Base-by-base conservation (phyloP, 2,888 invertebrate species). In the Pelosia muscerda region DNA sequence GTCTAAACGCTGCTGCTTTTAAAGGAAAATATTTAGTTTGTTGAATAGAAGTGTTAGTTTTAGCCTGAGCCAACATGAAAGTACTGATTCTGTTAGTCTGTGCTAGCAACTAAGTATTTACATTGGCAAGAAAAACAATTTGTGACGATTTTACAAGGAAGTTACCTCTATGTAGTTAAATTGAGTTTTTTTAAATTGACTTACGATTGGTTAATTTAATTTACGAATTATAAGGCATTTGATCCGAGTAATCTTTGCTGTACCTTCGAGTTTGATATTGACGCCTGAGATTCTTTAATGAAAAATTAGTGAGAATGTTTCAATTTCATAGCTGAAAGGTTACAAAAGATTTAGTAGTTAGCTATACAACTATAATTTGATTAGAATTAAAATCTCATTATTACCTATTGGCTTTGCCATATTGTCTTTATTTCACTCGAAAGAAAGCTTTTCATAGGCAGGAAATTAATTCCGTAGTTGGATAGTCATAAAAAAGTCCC, bases 31-130 rank as follows among this genome's bases (percentile, higher is more conserved):
- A 8, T 25, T 23, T 26, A 53, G 61, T 53, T 62, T 23, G 8
- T 26, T 49, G 28, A 53, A 25, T 53, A 22, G n/a, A 11, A 63
- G 25, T 63, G 34, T 63, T 63, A 54, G 23, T 23, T 54, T 31
- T 54, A 55, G 53, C 22, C 31, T 34, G 63, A 60, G 66, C 28
- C 42, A 79, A 70, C 64, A 60, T 67, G 62, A 64, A 65, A 79
- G 63, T 62, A 31, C 62, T 65, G 60, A 59, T 60, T 69, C 63
- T 38, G 15, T 23, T 61, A 65, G 23, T 63, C 63, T 49, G 10
- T 10, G 61, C 63, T 34, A 53, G 57, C 65, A 59, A 68, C 66
- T 58, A 57, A 61, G 57, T 69, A 61, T 75, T 73, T 61, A 76
- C 61, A 63, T 10, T n/a, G n/a, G 56, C 63, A 66, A 76, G 65